Evolutionary conservation across 2,888 invertebrate genomes (phyloP).

Genomic region (Orchestes rusci): DNA sequence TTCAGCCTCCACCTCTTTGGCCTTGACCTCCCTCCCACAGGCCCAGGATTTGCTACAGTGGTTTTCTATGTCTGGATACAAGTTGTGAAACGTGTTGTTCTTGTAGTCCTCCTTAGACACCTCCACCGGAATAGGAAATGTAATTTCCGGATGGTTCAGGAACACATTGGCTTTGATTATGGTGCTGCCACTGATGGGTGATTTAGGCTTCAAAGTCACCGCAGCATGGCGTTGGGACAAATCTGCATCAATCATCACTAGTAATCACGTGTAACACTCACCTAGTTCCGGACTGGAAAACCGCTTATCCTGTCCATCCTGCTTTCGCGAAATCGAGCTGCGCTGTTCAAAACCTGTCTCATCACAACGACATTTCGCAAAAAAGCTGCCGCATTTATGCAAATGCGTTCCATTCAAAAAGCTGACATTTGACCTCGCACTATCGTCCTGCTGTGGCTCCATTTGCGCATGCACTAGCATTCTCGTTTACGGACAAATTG

Average conservation of each 20-base stretch:
- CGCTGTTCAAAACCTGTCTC: no score
- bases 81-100: conserved; percentile 27
- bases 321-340: no score
- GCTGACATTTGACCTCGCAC: conserved; percentile 8
- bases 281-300: conserved; percentile 35
- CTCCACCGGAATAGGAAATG: conserved; percentile 38
- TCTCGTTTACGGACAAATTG: conserved; percentile 5
- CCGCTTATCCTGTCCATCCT: no score
- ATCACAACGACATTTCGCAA: conserved; percentile 43
- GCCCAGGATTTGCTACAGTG: conserved; percentile 36
- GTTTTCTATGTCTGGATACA: conserved; percentile 31
- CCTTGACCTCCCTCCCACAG: conserved; percentile 31
- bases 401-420: conserved; percentile 14
- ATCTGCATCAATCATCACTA: no score
- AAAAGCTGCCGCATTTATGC: conserved; percentile 41
- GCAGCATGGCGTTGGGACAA: no score
- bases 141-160: conserved; percentile 41
- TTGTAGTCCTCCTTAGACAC: conserved; percentile 30
- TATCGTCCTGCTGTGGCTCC: conserved; percentile 27
- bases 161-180: conserved; percentile 34
- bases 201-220: conserved; percentile 27
- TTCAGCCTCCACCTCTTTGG: conserved; percentile 35
- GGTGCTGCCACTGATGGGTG: conserved; percentile 17
- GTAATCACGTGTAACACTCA: no score
- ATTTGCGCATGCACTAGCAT: conserved; percentile 36